Base-by-base conservation (phyloP, 1,140 invertebrate genomes). In the Micrasema minimum region DNA sequence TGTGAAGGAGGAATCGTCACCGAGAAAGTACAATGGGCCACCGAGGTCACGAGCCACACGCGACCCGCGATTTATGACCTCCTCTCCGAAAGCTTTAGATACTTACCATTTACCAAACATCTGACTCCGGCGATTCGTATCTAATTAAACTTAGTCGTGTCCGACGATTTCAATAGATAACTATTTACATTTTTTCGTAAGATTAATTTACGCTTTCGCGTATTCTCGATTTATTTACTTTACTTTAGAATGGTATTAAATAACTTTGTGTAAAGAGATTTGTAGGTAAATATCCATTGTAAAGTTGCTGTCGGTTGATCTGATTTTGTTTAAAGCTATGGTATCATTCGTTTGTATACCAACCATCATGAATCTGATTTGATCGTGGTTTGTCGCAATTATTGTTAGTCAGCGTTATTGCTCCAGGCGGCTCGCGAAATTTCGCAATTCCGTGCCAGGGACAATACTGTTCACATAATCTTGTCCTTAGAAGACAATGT, bases 21-120 rank as follows among this genome's bases (percentile, higher is more conserved):
- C 55, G 35, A 38, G 53, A 59, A 38, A 41, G 55, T 38, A 59
- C 55, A 59, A 59, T 59, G 37, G 55, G 18, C 55, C 55, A 18
- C 55, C 55, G 55, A 59, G 55, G 55, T 59, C 55, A 59, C 55
- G 55, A 59, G 16, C 55, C 37, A 41, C 55, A 38, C 55, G 55
- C 55, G 55, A 59, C 55, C 37, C 37, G 55, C 55, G 55, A 59
- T 59, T 38, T 59, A 59, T 59, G 55, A 59, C 55, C 55, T 55
- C 55, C 55, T 59, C 55, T 41, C 16, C 37, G 55, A 18, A 38
- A 20, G 55, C 14, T 22, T 41, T 35, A 22, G 55, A 41, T 59
- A 59, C 16, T n/a, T 6, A 14, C 12, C 26, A 55, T 55, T 23
- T 10, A 55, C 12, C 20, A 23, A 51, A 22, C 18, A 23, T 18